These are phyloP conservation scores for Rallus limicola DNA, from an alignment of 2,113 vertebrate species.

Conservation along the genomic window DNA sequence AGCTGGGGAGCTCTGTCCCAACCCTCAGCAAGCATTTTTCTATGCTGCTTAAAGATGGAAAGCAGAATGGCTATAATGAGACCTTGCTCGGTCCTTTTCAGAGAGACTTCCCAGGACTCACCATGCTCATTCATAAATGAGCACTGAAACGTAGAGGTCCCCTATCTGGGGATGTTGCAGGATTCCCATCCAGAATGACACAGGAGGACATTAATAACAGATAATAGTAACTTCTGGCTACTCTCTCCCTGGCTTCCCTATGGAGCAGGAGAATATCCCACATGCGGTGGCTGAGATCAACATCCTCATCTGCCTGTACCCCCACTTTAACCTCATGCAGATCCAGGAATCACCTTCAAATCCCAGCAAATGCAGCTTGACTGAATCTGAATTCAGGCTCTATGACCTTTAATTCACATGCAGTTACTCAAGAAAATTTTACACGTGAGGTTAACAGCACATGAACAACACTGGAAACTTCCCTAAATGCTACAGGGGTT, in stretches of 20 bases:
- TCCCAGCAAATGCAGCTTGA: background rate
- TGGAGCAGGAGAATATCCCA: background rate
- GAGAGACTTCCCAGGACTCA: background rate
- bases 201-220: background rate
- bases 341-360: background rate
- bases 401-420: background rate
- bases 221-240: background rate
- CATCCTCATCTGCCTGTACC: background rate
- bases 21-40: background rate
- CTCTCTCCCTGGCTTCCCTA: background rate
- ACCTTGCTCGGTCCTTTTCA: background rate
- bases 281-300: background rate
- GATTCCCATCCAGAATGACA: background rate
- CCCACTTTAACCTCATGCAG: background rate
- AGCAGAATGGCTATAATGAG: background rate
- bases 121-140: background rate
- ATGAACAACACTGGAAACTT: constrained; percentile 30
- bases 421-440: background rate
- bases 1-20: background rate
- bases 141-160: background rate
- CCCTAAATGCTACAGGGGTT: constrained; percentile 19
- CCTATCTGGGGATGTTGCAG: background rate
- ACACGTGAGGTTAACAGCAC: background rate
- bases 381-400: background rate
- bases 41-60: background rate